Evolutionary conservation across 2,888 invertebrate genomes (phyloP).

Genomic region (Volucella inflata): DNA sequence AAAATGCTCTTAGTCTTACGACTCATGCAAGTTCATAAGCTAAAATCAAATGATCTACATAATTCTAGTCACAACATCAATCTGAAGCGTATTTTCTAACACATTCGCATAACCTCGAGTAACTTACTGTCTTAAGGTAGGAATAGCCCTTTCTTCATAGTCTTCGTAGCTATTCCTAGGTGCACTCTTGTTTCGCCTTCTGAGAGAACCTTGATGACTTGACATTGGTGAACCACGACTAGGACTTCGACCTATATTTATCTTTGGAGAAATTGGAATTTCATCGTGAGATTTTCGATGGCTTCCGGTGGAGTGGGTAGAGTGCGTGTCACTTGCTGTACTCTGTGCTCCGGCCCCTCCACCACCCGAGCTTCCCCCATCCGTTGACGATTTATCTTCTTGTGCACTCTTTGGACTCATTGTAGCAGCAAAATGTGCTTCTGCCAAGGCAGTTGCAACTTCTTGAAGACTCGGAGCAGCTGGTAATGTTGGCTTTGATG

Average conservation of each 20-base stretch:
- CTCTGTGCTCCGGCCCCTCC: slow-evolving; percentile 64
- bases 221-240: slow-evolving; percentile 85
- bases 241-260: slow-evolving; percentile 81
- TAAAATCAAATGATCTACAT: slow-evolving; percentile 67
- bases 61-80: slow-evolving; percentile 67
- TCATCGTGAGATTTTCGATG: slow-evolving; percentile 82
- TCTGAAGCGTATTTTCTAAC: slow-evolving; percentile 9
- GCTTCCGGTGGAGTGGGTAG: slow-evolving; percentile 75
- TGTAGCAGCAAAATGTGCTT: slow-evolving; percentile 79
- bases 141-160: slow-evolving; percentile 93
- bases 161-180: slow-evolving; percentile 91
- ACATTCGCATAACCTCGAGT: neutral
- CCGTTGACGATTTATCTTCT: slow-evolving; percentile 81
- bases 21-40: slow-evolving; percentile 69
- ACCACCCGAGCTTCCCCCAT: slow-evolving; percentile 78
- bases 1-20: slow-evolving; percentile 60
- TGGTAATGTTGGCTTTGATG: slow-evolving; percentile 82
- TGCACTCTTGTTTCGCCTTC: slow-evolving; percentile 88
- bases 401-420: slow-evolving; percentile 80
- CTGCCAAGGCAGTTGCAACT: slow-evolving; percentile 82
- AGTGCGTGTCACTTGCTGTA: slow-evolving; percentile 76
- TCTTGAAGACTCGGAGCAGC: slow-evolving; percentile 83
- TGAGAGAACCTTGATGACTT: slow-evolving; percentile 85
- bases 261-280: slow-evolving; percentile 82
- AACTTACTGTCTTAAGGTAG: slow-evolving; percentile 92